Conservation (phyloP, 2,888 invertebrate genomes). For the Spialia ferax region DNA sequence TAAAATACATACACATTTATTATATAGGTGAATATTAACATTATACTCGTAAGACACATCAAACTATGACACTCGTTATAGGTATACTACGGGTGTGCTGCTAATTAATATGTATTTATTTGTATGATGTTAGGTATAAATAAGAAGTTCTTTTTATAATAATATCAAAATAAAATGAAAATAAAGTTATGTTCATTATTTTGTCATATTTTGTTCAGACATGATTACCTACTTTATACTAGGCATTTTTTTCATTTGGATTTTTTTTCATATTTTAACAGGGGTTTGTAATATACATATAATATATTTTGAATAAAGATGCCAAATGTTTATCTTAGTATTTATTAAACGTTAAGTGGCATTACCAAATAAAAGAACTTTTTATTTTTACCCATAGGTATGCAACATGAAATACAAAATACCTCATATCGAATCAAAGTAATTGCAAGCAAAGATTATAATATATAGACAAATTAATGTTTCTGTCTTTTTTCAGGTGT, state of each 20-base stretch:
- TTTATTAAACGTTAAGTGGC: no score
- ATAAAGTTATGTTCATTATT: no score
- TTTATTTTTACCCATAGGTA: not conserved
- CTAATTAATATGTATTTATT: conserved; percentile 25
- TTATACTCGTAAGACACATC: conserved; percentile 47
- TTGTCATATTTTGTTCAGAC: no score
- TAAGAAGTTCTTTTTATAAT: conserved; percentile 39
- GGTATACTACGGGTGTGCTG: conserved; percentile 49
- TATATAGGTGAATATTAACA: conserved; percentile 33
- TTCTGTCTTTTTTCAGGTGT: conserved; percentile 7
- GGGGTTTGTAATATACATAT: no score
- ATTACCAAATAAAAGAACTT: conserved; percentile 29
- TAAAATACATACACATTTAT: conserved; percentile 44
- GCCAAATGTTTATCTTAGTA: no score
- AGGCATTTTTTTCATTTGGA: no score
- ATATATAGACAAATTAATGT: not conserved
- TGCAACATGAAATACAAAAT: conserved; percentile 22
- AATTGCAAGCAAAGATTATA: no score
- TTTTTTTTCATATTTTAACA: no score
- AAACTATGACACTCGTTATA: conserved; percentile 47
- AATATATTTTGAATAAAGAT: no score
- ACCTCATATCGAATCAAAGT: no score
- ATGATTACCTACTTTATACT: no score
- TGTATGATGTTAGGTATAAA: conserved; percentile 34
- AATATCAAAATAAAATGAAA: no score